Base-by-base conservation (phyloP, 2,113 vertebrate species). In the Tamias sibiricus region DNA sequence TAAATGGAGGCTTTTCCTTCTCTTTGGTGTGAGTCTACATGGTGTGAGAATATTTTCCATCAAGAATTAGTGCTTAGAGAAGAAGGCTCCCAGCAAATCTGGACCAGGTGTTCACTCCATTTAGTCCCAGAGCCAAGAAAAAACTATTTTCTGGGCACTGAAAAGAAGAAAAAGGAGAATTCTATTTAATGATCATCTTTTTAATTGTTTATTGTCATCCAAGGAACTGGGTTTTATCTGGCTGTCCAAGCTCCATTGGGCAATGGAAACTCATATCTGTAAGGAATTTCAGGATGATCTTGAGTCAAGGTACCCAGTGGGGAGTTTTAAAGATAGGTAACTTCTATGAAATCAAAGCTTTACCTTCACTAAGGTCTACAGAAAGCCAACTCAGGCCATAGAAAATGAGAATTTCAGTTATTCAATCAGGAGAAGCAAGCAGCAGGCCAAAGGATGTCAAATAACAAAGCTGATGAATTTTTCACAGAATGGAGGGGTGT, bases 181-280 rank as follows among this genome's bases (percentile, higher is more conserved):
- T 84, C 74, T 93, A 98, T 94, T 96, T 97, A 97, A 98, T 93
- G 97, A 94, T 76, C 81, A 81, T 91, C 95, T 98, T 97, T 93
- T 96, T 97, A 95, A 96, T 96, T 79, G 71, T 97, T 96, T 86
- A 86, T 97, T 52, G 72, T 96, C 87, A n/a, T 92, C 97, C 95
- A 93, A 40, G 95, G 87, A 84, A 95, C 42, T 30, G 8, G 13
- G 81, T 40, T 90, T 66, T 10, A 1, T 66, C 35, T 71, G 59
- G 35, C 69, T 13, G 11, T 85, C 93, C 95, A 82, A 35, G 85
- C 52, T 97, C 30, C 69, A 92, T 4, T 69, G 86, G 87, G 47
- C 83, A 68, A 42, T 32, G 66, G 77, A 91, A 94, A 47, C 71
- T 76, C 76, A 69, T 96, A 96, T 98, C 89, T 95, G 91, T 86